These are phyloP conservation scores for Dynastes grantii DNA, from an alignment of 2,888 invertebrate species.

Conservation along the genomic window DNA sequence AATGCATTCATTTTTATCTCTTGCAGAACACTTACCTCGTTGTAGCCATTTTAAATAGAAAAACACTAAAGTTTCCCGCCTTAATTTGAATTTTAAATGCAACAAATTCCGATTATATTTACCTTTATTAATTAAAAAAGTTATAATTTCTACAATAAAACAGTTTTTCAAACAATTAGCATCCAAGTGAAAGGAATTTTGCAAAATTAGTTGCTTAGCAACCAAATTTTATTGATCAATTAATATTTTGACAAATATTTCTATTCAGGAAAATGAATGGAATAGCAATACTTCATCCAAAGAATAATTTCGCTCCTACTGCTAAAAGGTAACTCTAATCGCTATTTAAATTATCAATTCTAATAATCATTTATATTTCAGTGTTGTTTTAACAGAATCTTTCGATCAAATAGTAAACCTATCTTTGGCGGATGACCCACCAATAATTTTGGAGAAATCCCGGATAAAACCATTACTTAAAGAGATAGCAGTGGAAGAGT, in stretches of 20 bases:
- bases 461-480: neutral
- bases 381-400: conserved; percentile 46
- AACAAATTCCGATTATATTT: neutral
- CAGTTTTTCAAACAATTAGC: too few relatives aligned
- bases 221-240: conserved; percentile 28
- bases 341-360: too few relatives aligned
- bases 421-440: conserved; percentile 20
- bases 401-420: conserved; percentile 47
- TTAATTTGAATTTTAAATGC: conserved; percentile 42
- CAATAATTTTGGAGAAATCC: conserved; percentile 5
- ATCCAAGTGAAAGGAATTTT: neutral
- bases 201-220: conserved; percentile 29
- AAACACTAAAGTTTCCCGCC: conserved; percentile 38
- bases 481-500: neutral
- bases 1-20: conserved; percentile 6
- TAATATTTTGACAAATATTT: conserved; percentile 32
- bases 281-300: conserved; percentile 6
- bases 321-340: conserved; percentile 39
- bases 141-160: too few relatives aligned
- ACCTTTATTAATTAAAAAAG: too few relatives aligned
- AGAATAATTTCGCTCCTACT: conserved; percentile 15
- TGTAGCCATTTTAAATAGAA: conserved; percentile 49
- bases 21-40: conserved; percentile 47
- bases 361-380: conserved; percentile 16
- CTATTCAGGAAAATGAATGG: conserved; percentile 9